phyloP scores from a whole-genome alignment of 1,140 invertebrate genomes.

The Aphidius gifuensis region DNA sequence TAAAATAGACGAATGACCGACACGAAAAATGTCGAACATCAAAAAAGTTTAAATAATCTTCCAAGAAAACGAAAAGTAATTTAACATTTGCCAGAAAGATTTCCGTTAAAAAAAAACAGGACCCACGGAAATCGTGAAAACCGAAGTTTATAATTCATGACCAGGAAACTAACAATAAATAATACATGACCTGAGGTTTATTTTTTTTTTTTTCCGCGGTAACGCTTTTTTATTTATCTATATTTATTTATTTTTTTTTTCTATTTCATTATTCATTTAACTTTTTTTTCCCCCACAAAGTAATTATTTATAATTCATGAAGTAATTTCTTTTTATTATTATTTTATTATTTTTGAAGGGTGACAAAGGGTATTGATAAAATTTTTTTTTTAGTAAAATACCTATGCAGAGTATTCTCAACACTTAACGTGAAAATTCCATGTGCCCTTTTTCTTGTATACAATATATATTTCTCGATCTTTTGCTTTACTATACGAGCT shows the following conservation, averaged over 20 bases:
- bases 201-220: not conserved
- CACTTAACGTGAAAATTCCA: conserved; percentile 25
- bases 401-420: conserved; percentile 4
- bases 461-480: conserved; percentile 23
- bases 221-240: not conserved
- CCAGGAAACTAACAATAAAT: conserved; percentile 11
- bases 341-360: conserved; percentile 2
- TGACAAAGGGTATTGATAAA: conserved; percentile 13
- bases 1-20: too few relatives aligned
- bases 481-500: conserved; percentile 13
- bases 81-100: not conserved
- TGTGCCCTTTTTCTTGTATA: conserved; percentile 4
- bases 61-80: not conserved
- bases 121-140: conserved; percentile 2
- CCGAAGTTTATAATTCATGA: conserved; percentile 19
- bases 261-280: not conserved
- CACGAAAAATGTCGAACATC: too few relatives aligned
- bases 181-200: conserved; percentile 16
- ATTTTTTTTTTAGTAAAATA: not conserved
- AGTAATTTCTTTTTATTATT: not conserved
- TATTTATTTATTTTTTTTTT: not conserved
- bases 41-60: too few relatives aligned
- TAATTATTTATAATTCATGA: conserved; percentile 27
- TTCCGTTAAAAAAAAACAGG: not conserved
- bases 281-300: conserved; percentile 12